Evolutionary conservation across 2,113 vertebrate species (phyloP), one percentile per base, ranked within the genome.

Genomic region (Burhinus oedicnemus): DNA sequence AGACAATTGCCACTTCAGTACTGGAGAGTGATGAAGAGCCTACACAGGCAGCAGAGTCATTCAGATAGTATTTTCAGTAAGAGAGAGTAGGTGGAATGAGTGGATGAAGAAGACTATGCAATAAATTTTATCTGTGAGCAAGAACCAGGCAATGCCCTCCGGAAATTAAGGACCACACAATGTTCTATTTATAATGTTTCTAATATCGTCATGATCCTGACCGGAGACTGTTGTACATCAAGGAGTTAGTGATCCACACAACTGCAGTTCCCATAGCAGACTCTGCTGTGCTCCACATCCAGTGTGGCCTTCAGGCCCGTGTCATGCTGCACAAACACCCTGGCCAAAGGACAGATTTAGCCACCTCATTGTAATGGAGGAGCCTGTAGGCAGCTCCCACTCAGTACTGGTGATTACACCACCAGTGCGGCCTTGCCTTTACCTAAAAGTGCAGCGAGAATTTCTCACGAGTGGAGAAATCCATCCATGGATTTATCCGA

Each of bases 21-120:
- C 45, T 77, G 47, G 38, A 88, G 54, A 93, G 58, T 32, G 82
- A 87, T 57, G 62, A 83, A 86, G 79, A 92, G 88, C 83, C 93
- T 80, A 92, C 88, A 95, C 54, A 93, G 58, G 34, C 90, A 88
- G 75, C 52, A 77, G 32, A 96, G 90, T 90, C 90, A 95, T 70
- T 80, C 68, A 69, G 47, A 54, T 0, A 81, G 72, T 71, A 95
- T 93, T 95, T 94, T 90, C 83, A 88, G 88, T 40, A 90, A 70
- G 68, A 85, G 11, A 58, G 44, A 91, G 85, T 90, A 83, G 88
- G 83, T 70, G 88, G 85, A 86, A 94, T 94, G 83, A 86, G 68
- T 42, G n/a, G 79, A 83, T 57, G 66, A 87, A 74, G 47, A 32
- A 87, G 29, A 85, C 9, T 1, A 57, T 34, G 57, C 40, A 87